Base-by-base conservation (phyloP, 2,113 vertebrate genomes). In the Leptodactylus fuscus region DNA sequence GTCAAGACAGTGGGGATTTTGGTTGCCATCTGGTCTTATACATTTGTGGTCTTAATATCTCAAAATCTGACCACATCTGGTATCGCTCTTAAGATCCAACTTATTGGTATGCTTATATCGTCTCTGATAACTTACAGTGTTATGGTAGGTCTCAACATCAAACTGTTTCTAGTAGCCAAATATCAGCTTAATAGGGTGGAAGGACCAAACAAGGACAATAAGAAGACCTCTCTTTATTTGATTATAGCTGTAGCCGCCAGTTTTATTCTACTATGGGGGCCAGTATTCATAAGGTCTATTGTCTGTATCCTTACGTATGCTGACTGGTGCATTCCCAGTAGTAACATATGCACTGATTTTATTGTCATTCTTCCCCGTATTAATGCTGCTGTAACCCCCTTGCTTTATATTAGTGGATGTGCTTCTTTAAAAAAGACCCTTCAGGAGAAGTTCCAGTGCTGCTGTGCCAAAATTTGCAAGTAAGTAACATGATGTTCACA, bases 81-180 rank as follows among this genome's bases (percentile, higher is more conserved):
- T 4, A 51, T 87, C 0, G 92, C 92, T 83, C 88, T 41, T 20
- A 49, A 41, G 41, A 82, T 94, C 32, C 92, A 91, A 1, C 81
- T 89, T 48, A 85, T 94, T 5, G 91, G 93, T 0, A 74, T 90
- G 20, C 91, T 95, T 5, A 83, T 91, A 16, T 90, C 86, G 4
- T 94, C 94, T 87, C 87, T 95, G 44, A 81, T 91, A 34, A 89
- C 89, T 0, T 81, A 94, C 38, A 71, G 91, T 10, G 93, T 95
- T 44, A 95, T 94, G 94, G 91, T 94, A 20, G 93, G 91, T 2
- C 78, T 95, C 46, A 95, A 95, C 62, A 81, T 94, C 5, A 89
- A 71, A 38, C 85, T 95, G 73, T 93, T 93, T 81, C 78, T 92
- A 0, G 91, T 95, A 20, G 93, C 94, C 27, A 93, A 82, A 83